Percentiles rank a stretch among this genome's conserved stretches.
phyloP scores from a whole-genome alignment of 2,888 invertebrate genomes.

The Parnassius orleans region DNA sequence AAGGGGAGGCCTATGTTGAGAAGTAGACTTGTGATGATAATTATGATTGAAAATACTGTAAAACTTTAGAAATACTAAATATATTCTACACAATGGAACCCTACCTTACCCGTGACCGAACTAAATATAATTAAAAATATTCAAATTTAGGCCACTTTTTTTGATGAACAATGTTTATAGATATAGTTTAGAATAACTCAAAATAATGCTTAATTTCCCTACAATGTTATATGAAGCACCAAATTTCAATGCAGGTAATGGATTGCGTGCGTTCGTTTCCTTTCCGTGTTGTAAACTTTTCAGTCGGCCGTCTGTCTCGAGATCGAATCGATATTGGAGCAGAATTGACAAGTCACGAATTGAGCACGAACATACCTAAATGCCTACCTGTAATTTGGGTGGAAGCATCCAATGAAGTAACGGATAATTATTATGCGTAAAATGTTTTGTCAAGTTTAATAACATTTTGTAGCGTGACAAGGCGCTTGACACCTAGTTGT shows the following conservation, averaged over 20 bases:
- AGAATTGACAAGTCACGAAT: conserved; percentile 67
- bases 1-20: too few relatives aligned
- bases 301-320: conserved; percentile 61
- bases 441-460: conserved; percentile 33
- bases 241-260: conserved; percentile 59
- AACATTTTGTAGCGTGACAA: conserved; percentile 23
- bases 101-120: too few relatives aligned
- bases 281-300: conserved; percentile 73
- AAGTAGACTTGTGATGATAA: too few relatives aligned
- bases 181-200: conserved; percentile 1
- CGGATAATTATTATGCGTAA: conserved; percentile 37
- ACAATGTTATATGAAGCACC: conserved; percentile 38
- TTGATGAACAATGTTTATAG: conserved; percentile 4
- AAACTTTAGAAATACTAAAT: too few relatives aligned
- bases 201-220: conserved; percentile 14
- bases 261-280: conserved; percentile 68
- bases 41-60: too few relatives aligned
- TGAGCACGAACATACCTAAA: conserved; percentile 43
- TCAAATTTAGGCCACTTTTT: not conserved
- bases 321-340: conserved; percentile 68
- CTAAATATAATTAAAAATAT: too few relatives aligned
- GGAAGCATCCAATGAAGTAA: conserved; percentile 41
- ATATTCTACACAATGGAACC: too few relatives aligned
- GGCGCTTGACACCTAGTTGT: conserved; percentile 26
- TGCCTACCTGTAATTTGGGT: conserved; percentile 43